Evolutionary conservation across 2,113 vertebrate genomes (phyloP), one percentile per base, ranked within the genome.

Genomic region (Psilopsiagon aymara): DNA sequence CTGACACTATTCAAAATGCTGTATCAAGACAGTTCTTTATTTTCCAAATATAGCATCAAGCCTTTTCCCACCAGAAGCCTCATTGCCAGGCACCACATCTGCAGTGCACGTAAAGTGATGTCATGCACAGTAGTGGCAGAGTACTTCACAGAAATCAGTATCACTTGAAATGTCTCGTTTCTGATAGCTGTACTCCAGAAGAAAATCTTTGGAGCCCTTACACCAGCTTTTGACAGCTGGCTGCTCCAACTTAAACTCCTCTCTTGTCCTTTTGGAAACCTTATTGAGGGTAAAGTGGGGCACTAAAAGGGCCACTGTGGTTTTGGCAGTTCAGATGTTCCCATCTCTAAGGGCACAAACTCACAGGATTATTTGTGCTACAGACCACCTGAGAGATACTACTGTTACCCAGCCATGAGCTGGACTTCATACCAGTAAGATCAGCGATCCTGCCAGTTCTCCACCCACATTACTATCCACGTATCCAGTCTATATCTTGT

Each of bases 231-330:
- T 47, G 41, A 63, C 20, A 62, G 19, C 21, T 55, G 35, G 59
- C 29, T 60, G 29, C 46, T 53, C 7, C 29, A 41, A 21, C 13
- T 33, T 52, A n/a, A 80, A 76, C 33, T 71, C 19, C 17, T 13
- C 47, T 33, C 67, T 69, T 51, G 51, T 7, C 25, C n/a, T 46
- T 69, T 76, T 28, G 63, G 69, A 59, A 93, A 77, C 8, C 14
- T 71, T 71, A 44, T 17, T 60, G 44, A 59, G 47, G 23, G 44
- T 41, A 74, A 64, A 63, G 46, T n/a, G 27, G n/a, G 57, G 27
- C 3, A 1, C 31, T 70, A 49, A 70, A 0, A 0, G 39, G 44
- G n/a, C 13, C 62, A 64, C 11, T 10, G 6, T 25, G 14, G 41
- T 63, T 49, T 53, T 89, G 57, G n/a, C 10, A 92, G 8, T 62